These are phyloP conservation scores for Hypsibius dujardini DNA, from an alignment of 1,140 invertebrate genomes.

Conservation along the genomic window DNA sequence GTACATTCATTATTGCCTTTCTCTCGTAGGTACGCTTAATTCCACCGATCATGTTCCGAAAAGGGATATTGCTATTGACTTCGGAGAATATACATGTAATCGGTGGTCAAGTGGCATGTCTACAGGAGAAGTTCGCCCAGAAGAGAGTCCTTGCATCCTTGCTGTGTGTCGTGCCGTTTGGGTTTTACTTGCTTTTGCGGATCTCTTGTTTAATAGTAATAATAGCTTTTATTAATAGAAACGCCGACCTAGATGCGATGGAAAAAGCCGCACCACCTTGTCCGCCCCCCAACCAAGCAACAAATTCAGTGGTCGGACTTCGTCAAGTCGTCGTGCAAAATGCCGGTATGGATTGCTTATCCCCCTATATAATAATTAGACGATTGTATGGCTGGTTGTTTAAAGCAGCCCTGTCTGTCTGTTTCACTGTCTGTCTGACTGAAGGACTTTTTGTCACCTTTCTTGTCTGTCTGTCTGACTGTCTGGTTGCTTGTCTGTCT, in stretches of 20 bases:
- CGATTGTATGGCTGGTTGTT: no score
- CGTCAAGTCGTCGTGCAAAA: no score
- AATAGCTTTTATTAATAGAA: not conserved
- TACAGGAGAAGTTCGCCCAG: not conserved
- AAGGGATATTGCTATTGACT: not conserved
- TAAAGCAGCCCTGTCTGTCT: no score
- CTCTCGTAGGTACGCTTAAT: not conserved
- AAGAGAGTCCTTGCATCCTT: not conserved
- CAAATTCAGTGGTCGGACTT: no score
- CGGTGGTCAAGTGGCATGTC: not conserved
- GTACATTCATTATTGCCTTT: not conserved
- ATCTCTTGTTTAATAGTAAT: not conserved
- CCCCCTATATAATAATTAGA: no score
- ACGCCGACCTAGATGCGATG: not conserved
- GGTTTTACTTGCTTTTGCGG: not conserved
- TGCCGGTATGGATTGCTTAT: no score
- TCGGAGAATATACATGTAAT: not conserved
- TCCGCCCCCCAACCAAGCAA: not conserved
- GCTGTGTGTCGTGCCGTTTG: not conserved
- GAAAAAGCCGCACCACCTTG: not conserved
- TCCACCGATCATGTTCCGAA: constrained; percentile 10
- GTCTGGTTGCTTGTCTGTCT: no score
- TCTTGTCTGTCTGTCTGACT: no score
- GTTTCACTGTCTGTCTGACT: no score
- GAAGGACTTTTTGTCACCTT: no score